A percentile compares a stretch with the other conserved stretches of the same genome.
Evolutionary conservation across 2,888 invertebrate genomes (phyloP).

Genomic region (Isotomurus palustris): DNA sequence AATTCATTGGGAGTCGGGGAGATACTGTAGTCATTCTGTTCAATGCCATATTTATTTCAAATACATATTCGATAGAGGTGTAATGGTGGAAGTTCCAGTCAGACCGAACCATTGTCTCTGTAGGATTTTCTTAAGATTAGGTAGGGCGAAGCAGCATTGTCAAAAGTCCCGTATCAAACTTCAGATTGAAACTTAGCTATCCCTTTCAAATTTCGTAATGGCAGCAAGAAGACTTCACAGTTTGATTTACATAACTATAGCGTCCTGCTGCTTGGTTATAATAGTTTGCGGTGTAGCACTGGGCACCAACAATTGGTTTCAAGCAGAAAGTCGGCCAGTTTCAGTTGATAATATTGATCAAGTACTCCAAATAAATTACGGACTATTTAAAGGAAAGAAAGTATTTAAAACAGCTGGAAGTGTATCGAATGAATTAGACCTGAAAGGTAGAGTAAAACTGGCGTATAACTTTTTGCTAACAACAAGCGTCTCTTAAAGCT

Average conservation of each 20-base stretch:
- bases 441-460: too few relatives aligned
- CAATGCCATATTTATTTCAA: too few relatives aligned
- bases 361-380: constrained; percentile 17
- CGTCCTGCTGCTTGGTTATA: constrained; percentile 23
- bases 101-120: too few relatives aligned
- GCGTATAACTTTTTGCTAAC: constrained; percentile 1
- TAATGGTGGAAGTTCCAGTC: too few relatives aligned
- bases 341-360: not conserved
- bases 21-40: too few relatives aligned
- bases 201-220: too few relatives aligned
- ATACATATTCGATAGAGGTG: too few relatives aligned
- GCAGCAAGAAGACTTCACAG: constrained; percentile 37
- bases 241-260: constrained; percentile 39
- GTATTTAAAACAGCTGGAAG: not conserved
- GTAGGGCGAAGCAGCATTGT: too few relatives aligned
- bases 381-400: constrained; percentile 34
- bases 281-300: constrained; percentile 27
- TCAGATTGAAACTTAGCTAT: too few relatives aligned
- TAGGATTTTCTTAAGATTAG: too few relatives aligned
- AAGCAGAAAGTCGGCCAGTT: not conserved
- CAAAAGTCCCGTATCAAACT: too few relatives aligned
- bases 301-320: constrained; percentile 36
- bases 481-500: not conserved
- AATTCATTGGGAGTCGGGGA: too few relatives aligned
- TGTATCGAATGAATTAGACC: not conserved